Evolutionary conservation across 2,797 vertebrate genomes (phyloP), one percentile per base, ranked within the genome.

Genomic region (Alfaro cultratus): DNA sequence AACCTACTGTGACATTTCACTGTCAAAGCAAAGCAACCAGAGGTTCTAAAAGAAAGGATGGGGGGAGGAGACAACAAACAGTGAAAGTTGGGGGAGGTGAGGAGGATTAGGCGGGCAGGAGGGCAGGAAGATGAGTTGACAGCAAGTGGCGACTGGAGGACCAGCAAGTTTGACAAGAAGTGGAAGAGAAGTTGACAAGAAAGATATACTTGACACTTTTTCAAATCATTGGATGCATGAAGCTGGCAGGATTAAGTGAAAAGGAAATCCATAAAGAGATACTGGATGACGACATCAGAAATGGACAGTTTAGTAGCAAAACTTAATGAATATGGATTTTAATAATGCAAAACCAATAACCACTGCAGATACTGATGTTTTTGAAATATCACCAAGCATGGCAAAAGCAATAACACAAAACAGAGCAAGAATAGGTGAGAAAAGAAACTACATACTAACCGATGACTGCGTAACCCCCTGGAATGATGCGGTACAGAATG

Each of bases 401-500:
- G 39, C 0, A 49, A 16, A 43, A 64, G 57, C 2, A 36, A 5
- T 43, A 53, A 26, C 29, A 51, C 34, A 49, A 29, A 68, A 41
- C 5, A 47, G 29, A 21, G 6, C 29, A 62, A 57, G 3, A 36
- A 43, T 0, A 45, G 45, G 45, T 62, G 0, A 49, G 60, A 86
- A 73, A 84, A 75, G 71, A 80, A 88, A 73, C 75, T 57, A 47
- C 76, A 82, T 82, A 95, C 97, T 97, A 86, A 99, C 98, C 98
- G 85, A 99, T 99, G 85, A 99, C 98, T 74, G 98, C 98, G 34
- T 99, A 99, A 81, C 98, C 98, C 91, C 98, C 98, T 16, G 98
- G 98, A 90, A 98, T 96, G 94, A 99, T 98, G 83, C 96, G 97
- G 87, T 99, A 99, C 60, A 99, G 92, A 80, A 98, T 97, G 36